Conservation (phyloP, 2,797 vertebrate genomes). For the Lophius americanus region DNA sequence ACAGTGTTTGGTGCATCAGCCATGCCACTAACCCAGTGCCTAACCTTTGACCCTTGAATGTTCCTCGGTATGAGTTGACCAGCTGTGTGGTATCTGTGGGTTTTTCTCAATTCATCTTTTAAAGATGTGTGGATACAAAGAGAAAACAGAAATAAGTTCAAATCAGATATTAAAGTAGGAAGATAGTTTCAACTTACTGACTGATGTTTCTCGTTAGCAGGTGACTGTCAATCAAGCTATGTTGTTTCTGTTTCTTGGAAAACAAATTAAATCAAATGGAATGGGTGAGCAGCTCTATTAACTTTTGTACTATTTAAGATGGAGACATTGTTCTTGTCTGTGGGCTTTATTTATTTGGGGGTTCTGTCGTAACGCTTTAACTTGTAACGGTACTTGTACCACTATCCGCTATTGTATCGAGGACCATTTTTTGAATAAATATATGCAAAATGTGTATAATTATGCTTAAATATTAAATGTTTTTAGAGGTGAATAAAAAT, state of each 20-base stretch:
- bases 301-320: conserved; percentile 58
- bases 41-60: conserved; percentile 59
- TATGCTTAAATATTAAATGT: conserved; percentile 22
- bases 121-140: conserved; percentile 22
- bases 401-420: conserved; percentile 57
- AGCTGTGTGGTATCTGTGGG: conserved; percentile 16
- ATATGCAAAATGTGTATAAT: conserved; percentile 50
- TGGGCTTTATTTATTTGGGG: conserved; percentile 72
- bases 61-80: conserved; percentile 30
- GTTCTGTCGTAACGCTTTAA: conserved; percentile 34
- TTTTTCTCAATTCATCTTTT: conserved; percentile 27
- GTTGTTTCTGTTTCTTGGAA: conserved; percentile 25
- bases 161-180: conserved; percentile 12
- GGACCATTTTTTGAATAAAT: conserved; percentile 38
- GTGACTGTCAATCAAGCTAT: conserved; percentile 19
- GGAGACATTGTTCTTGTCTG: conserved; percentile 37
- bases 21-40: conserved; percentile 44
- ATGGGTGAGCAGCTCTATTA: conserved; percentile 14
- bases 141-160: conserved; percentile 24
- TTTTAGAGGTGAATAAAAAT: conserved; percentile 43
- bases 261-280: conserved; percentile 14
- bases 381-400: conserved; percentile 51
- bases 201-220: conserved; percentile 18
- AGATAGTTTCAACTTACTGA: background rate
- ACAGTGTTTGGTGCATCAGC: conserved; percentile 21